Percentiles rank a stretch among this genome's conserved stretches.
These are phyloP conservation scores for Heteromormyrus szaboi DNA, from an alignment of 2,797 vertebrate genomes.

Conservation along the genomic window DNA sequence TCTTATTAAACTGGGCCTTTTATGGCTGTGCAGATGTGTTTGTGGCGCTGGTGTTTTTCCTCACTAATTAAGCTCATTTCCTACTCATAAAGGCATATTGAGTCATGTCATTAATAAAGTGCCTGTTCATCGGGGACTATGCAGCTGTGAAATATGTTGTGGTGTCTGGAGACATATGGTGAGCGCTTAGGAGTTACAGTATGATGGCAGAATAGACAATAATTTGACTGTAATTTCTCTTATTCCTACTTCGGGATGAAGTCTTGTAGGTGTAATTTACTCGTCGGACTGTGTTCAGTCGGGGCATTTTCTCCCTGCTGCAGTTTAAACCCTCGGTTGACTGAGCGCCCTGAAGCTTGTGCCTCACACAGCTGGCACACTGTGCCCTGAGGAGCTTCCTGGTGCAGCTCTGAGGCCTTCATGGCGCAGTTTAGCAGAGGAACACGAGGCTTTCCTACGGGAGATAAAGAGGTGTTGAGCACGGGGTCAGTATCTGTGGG, in stretches of 20 bases:
- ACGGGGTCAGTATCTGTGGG: background rate
- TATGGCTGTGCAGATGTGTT: background rate
- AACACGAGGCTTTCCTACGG: background rate
- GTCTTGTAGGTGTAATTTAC: background rate
- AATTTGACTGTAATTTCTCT: background rate
- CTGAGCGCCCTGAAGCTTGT: background rate
- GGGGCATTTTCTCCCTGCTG: background rate
- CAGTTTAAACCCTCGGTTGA: background rate
- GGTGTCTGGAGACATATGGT: background rate
- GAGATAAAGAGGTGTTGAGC: background rate
- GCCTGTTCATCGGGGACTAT: background rate
- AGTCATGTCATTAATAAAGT: background rate
- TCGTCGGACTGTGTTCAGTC: background rate
- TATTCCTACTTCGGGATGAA: background rate
- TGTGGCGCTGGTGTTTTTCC: background rate
- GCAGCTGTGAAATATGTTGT: background rate
- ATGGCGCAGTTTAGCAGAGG: background rate
- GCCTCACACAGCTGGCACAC: background rate
- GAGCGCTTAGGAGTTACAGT: background rate
- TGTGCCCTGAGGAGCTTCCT: background rate
- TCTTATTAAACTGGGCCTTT: background rate
- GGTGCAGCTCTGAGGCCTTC: background rate
- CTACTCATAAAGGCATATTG: slow-evolving; percentile 2
- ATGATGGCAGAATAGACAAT: background rate
- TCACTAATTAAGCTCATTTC: background rate